These are phyloP conservation scores for Himalopsyche tibetana DNA, from an alignment of 2,888 invertebrate species.

Conservation along the genomic window DNA sequence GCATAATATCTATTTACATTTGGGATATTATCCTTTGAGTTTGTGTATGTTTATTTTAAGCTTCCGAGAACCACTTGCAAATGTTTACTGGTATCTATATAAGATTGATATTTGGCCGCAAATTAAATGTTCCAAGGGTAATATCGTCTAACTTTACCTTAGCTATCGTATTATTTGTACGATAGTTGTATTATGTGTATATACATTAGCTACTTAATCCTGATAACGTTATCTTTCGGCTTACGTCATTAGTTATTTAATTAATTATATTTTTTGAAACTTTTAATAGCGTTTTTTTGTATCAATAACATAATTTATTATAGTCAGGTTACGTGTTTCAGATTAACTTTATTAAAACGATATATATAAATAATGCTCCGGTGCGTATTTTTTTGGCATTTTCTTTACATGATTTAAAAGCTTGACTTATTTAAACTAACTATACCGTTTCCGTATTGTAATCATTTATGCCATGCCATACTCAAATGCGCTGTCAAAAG, in stretches of 20 bases:
- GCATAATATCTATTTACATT: too few species aligned
- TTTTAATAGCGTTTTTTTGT: background rate
- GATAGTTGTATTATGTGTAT: background rate
- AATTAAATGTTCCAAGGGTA: conserved; percentile 17
- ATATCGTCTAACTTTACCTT: background rate
- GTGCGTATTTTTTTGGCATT: too few species aligned
- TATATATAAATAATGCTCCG: too few species aligned
- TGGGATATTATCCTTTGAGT: background rate
- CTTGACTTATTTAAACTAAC: too few species aligned
- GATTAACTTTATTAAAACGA: too few species aligned
- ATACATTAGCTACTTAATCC: background rate
- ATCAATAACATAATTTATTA: too few species aligned
- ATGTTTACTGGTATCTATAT: background rate
- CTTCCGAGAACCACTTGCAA: background rate
- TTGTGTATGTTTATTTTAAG: conserved; percentile 41
- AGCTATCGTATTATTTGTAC: conserved; percentile 2
- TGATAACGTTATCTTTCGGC: background rate
- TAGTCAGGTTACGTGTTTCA: too few species aligned
- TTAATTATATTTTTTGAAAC: background rate
- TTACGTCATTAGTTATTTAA: background rate
- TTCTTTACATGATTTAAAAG: too few species aligned
- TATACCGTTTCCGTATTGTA: too few species aligned
- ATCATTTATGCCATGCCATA: too few species aligned
- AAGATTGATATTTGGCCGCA: conserved; percentile 1
- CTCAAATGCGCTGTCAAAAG: too few species aligned